Conservation (phyloP, 2,888 invertebrate genomes). For the Brachylomia viminalis region DNA sequence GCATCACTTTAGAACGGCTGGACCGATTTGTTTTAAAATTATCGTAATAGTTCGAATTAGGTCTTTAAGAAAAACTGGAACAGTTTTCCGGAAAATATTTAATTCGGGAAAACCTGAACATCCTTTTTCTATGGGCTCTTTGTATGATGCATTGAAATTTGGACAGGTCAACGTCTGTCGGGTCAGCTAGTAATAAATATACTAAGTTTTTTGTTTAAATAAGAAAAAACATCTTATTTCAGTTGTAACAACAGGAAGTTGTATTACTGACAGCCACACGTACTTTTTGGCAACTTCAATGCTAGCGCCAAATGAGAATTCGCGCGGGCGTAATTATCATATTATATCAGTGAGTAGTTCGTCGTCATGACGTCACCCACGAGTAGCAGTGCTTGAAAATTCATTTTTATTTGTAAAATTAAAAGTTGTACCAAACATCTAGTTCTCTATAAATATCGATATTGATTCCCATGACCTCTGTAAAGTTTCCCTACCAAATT, state of each 20-base stretch:
- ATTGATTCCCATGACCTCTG: neutral
- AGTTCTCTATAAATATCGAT: neutral
- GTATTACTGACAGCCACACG: neutral
- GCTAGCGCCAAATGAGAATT: conserved; percentile 10
- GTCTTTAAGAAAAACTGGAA: too few species aligned
- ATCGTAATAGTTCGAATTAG: too few species aligned
- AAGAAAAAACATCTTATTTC: neutral
- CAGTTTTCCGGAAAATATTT: too few species aligned
- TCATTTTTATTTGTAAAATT: neutral
- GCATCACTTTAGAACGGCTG: too few species aligned
- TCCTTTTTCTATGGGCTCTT: too few species aligned
- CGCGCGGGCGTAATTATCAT: conserved; percentile 5
- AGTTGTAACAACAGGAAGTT: neutral
- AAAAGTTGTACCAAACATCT: neutral
- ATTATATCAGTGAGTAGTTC: neutral
- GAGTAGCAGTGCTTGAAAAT: neutral
- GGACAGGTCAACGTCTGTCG: too few species aligned
- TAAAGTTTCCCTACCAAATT: neutral
- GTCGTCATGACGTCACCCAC: neutral
- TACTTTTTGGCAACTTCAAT: neutral
- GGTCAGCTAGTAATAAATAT: neutral
- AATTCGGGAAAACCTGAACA: too few species aligned
- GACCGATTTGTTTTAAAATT: too few species aligned
- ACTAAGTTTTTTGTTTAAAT: neutral
- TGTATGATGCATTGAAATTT: too few species aligned